phyloP scores from a whole-genome alignment of 2,797 vertebrate genomes.

The Tapera naevia region DNA sequence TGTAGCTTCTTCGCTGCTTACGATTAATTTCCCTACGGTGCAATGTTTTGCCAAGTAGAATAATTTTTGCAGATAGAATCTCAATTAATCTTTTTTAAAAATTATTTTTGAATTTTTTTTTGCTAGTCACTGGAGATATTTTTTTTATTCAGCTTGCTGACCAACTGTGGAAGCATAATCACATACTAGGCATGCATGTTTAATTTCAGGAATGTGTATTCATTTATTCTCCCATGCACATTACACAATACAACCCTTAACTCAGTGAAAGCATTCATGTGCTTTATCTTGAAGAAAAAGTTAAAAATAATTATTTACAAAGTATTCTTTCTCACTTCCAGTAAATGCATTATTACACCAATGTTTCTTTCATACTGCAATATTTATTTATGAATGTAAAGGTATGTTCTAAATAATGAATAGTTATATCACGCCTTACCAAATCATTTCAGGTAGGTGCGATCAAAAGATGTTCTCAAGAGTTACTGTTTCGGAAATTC shows the following conservation, averaged over 20 bases:
- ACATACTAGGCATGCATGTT: background rate
- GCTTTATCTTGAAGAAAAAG: background rate
- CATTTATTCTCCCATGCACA: background rate
- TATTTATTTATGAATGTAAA: background rate
- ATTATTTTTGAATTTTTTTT: background rate
- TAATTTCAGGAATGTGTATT: background rate
- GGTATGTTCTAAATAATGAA: background rate
- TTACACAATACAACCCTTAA: background rate
- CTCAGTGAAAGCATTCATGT: background rate
- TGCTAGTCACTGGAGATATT: background rate
- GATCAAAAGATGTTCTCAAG: background rate
- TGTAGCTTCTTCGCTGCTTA: background rate
- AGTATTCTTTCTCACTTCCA: background rate
- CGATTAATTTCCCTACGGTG: background rate
- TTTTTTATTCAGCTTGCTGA: background rate
- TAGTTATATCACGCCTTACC: background rate
- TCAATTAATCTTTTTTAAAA: background rate
- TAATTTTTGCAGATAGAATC: background rate
- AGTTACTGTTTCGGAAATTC: background rate
- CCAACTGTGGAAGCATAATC: background rate
- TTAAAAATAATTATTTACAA: background rate
- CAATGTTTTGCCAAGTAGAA: background rate
- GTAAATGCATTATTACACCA: background rate
- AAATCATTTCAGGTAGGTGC: background rate
- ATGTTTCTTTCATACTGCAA: background rate